Evolutionary conservation across 1,140 invertebrate genomes (phyloP), one percentile per base, ranked within the genome.

Genomic region (Pemphigus obesinymphae): DNA sequence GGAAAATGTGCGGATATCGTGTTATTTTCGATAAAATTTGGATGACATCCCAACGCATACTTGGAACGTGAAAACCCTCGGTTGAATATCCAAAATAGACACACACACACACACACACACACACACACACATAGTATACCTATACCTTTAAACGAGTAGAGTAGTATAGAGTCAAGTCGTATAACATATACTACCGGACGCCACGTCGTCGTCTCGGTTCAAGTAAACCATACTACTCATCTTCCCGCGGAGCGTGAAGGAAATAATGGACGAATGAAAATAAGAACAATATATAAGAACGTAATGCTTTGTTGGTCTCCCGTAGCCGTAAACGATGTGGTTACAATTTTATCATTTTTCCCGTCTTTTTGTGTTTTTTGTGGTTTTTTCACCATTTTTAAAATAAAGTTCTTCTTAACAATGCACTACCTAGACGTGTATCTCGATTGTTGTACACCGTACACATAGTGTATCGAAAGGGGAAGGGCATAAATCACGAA

Each of bases 71-170:
- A 45, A 70, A 37, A 34, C 37, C 37, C 23, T 72, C 50, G 37
- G 40, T 68, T 31, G 48, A 7, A 31, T n/a, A n/a, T 82, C 68
- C 63, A 68, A 72, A 82, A 45, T 63, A 63, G 73, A 78, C 66
- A 78, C 34, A 50, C 26, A 17, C 31, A 17, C 17, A n/a, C n/a
- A 78, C 66, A 78, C 34, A 50, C 26, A 17, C 31, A 17, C 17
- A n/a, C n/a, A n/a, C n/a, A n/a, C n/a, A n/a, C n/a, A n/a, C n/a
- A n/a, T n/a, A n/a, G n/a, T n/a, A n/a, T 45, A 45, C 10, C 26
- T 43, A 13, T 6, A 4, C 15, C 40, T 70, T 70, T 29, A 45
- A 11, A 11, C 23, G 23, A 45, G 40, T 45, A 6, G 11, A n/a
- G n/a, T 29, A n/a, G 8, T 43, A 68, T n/a, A n/a, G n/a, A n/a